A percentile compares a stretch with the other conserved stretches of the same genome.
Conservation (phyloP, 2,797 vertebrate genomes). For the Rousettus madagascariensis region DNA sequence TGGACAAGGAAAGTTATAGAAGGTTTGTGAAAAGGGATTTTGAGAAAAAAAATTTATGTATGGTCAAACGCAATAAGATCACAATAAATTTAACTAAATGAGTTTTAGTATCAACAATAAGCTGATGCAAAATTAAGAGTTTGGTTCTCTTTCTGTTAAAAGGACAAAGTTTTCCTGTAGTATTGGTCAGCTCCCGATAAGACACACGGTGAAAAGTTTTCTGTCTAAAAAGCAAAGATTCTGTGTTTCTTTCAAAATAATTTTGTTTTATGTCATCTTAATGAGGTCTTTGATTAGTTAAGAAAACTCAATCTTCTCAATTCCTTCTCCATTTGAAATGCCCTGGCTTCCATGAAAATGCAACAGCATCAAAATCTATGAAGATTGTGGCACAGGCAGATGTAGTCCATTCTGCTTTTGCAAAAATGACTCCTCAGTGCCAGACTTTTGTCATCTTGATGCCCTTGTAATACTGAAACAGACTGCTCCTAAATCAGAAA, state of each 20-base stretch:
- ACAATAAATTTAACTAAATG: not conserved
- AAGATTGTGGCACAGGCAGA: not conserved
- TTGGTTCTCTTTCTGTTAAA: not conserved
- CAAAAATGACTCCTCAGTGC: not conserved
- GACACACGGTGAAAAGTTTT: not conserved
- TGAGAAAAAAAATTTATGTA: not conserved
- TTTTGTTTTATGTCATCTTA: not conserved
- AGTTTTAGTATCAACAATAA: no score
- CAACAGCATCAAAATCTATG: not conserved
- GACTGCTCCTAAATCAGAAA: not conserved
- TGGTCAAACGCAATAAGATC: not conserved
- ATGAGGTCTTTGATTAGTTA: not conserved
- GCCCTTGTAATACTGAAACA: not conserved
- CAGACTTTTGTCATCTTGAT: not conserved
- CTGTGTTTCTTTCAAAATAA: not conserved
- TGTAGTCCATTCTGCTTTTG: not conserved
- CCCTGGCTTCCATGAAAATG: not conserved
- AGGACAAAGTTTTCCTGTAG: not conserved
- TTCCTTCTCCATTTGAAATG: not conserved
- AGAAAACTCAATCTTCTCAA: not conserved
- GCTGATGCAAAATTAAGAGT: no score
- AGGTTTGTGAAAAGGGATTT: not conserved
- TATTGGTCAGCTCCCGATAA: not conserved
- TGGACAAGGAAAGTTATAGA: not conserved
- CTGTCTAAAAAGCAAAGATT: not conserved